These are phyloP conservation scores for Drosophila macrospina DNA, from an alignment of 2,888 invertebrate genomes.

Conservation along the genomic window DNA sequence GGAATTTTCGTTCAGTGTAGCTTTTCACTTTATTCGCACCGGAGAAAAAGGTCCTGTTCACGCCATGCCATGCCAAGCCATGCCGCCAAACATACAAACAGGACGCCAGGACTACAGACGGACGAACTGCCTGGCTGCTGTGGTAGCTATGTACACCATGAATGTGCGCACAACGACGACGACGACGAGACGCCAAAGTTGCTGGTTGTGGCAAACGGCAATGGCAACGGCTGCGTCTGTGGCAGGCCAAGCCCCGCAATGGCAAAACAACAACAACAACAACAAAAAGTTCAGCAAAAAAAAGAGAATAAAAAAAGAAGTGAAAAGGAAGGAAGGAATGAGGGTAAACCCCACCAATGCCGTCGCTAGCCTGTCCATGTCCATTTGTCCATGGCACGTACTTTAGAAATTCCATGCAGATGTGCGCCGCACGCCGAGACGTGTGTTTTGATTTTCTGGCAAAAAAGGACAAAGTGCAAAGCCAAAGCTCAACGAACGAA, in stretches of 20 bases:
- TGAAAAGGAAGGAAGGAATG: slow-evolving; percentile 2
- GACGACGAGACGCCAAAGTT: slow-evolving; percentile 67
- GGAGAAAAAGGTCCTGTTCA: slow-evolving; percentile 71
- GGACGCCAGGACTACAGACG: slow-evolving; percentile 36
- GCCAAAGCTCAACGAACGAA: slow-evolving; percentile 71
- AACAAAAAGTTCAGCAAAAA: slow-evolving; percentile 22
- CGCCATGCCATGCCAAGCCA: slow-evolving; percentile 59
- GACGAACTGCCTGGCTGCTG: slow-evolving; percentile 50
- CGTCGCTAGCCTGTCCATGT: slow-evolving; percentile 44
- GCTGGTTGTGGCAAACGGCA: slow-evolving; percentile 72
- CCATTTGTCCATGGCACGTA: slow-evolving; percentile 69
- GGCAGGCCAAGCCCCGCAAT: slow-evolving; percentile 57
- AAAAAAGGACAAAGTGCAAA: slow-evolving; percentile 46
- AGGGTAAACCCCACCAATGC: slow-evolving; percentile 28
- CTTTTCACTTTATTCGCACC: slow-evolving; percentile 69
- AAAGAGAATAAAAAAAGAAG: slow-evolving; percentile 19
- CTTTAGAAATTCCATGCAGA: slow-evolving; percentile 80
- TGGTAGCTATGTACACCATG: slow-evolving; percentile 75
- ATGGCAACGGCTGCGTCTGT: slow-evolving; percentile 39
- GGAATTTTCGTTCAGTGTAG: slow-evolving; percentile 57
- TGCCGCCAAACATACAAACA: slow-evolving; percentile 76
- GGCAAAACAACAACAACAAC: slow-evolving; percentile 14
- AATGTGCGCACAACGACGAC: slow-evolving; percentile 57
- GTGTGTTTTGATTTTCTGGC: slow-evolving; percentile 82
- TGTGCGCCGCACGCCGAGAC: slow-evolving; percentile 79